Evolutionary conservation across 2,113 vertebrate genomes (phyloP), one percentile per base, ranked within the genome.

Genomic region (Brienomyrus brachyistius): DNA sequence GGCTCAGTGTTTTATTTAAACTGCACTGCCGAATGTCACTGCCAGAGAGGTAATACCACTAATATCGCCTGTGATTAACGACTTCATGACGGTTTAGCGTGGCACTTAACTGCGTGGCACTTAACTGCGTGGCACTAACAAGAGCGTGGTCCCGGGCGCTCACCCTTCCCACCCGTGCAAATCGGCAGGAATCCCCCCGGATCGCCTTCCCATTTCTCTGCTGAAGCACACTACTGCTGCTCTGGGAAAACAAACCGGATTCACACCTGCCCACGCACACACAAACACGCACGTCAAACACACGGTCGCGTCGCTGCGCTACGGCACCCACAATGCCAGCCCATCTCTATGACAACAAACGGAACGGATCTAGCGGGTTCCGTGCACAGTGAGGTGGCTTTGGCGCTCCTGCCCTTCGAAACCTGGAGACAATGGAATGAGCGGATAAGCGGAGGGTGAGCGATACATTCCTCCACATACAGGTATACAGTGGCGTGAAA

Each of bases 341-440:
- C 74, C 51, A 83, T 89, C 80, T 56, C 88, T 82, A 89, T 89
- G 88, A 89, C 88, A 89, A 89, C 88, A 89, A 77, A 35, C 19
- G 19, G 10, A 23, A 56, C 11, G 7, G 77, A 51, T 80, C 19
- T 11, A 52, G 15, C 19, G 40, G 82, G 82, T 48, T 40, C 21
- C 0, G 10, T 43, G 50, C 17, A 15, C 27, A 88, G 19, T 10
- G 10, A 88, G 59, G 59, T 9, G 40, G 23, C 52, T 40, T 88
- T 7, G 9, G 56, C 0, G 0, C 19, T 21, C 21, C 35, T 62
- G 54, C 31, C 40, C 19, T 88, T 88, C 31, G n/a, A 10, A 89
- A 52, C 27, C 82, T 50, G 1, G 6, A 40, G 70, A 89, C 47
- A 54, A 31, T n/a, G 1, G n/a, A 84, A 80, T 8, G 13, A 80